phyloP scores from a whole-genome alignment of 2,888 invertebrate genomes.

The Acronicta leporina region DNA sequence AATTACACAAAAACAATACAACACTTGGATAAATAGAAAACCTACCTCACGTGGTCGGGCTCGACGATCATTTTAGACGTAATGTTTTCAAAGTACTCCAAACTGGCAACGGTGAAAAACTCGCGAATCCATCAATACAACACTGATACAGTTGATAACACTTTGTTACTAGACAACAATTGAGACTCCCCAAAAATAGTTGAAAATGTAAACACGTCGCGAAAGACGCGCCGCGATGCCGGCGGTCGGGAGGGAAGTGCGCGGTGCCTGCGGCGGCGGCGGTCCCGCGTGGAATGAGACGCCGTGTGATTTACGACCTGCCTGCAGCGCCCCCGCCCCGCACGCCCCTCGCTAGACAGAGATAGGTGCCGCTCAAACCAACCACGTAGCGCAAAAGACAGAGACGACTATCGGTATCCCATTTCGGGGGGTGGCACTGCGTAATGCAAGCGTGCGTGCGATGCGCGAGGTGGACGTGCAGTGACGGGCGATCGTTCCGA shows the following conservation, averaged over 20 bases:
- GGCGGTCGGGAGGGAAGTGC: constrained; percentile 86
- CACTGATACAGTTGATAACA: constrained; percentile 73
- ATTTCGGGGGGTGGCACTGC: constrained; percentile 88
- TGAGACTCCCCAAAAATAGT: constrained; percentile 76
- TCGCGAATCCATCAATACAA: constrained; percentile 81
- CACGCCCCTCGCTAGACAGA: constrained; percentile 78
- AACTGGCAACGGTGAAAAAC: constrained; percentile 70
- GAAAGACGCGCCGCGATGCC: constrained; percentile 86
- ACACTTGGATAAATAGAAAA: constrained; percentile 78
- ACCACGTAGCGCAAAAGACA: constrained; percentile 60
- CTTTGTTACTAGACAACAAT: constrained; percentile 76
- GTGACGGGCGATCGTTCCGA: constrained; percentile 86
- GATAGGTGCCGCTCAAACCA: constrained; percentile 64
- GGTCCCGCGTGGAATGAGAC: constrained; percentile 89
- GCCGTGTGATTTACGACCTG: constrained; percentile 89
- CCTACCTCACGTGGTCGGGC: constrained; percentile 88
- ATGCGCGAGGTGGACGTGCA: constrained; percentile 88
- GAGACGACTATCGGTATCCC: constrained; percentile 76
- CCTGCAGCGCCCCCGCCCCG: constrained; percentile 88
- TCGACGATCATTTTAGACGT: constrained; percentile 87
- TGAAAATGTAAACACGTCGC: constrained; percentile 86
- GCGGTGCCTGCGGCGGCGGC: constrained; percentile 87
- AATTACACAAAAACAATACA: constrained; percentile 67
- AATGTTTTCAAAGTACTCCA: constrained; percentile 82
- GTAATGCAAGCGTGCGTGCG: constrained; percentile 89